A percentile compares a stretch with the other conserved stretches of the same genome.
These are phyloP conservation scores for Nannoperca australis DNA, from an alignment of 2,797 vertebrate species.

Conservation along the genomic window DNA sequence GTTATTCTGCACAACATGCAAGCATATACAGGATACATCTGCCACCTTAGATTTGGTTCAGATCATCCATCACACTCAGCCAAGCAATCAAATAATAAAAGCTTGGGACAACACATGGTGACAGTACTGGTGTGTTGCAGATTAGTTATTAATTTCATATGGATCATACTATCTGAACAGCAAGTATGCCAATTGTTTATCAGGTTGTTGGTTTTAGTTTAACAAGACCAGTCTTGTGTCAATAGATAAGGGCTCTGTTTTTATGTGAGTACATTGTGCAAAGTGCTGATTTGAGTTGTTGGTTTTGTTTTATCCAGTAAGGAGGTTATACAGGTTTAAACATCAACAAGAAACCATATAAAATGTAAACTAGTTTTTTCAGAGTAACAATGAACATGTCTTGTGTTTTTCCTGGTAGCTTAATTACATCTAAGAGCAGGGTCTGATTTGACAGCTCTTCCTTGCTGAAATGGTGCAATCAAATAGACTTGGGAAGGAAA, in stretches of 20 bases:
- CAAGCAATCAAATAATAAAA: neutral
- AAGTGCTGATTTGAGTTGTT: neutral
- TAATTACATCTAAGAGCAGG: neutral
- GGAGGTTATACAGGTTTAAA: neutral
- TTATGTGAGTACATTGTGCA: neutral
- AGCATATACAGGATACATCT: constrained; percentile 6
- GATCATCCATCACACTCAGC: constrained; percentile 7
- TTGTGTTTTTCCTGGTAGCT: neutral
- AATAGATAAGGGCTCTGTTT: neutral
- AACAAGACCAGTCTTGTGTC: neutral
- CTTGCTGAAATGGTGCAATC: neutral
- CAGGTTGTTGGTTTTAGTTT: neutral
- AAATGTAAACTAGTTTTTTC: neutral
- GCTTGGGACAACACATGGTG: constrained; percentile 5
- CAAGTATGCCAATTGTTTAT: neutral
- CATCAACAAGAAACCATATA: neutral
- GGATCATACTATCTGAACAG: neutral
- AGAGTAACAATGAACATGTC: neutral
- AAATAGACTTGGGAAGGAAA: neutral
- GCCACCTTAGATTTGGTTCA: constrained; percentile 12
- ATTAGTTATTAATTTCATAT: constrained; percentile 5
- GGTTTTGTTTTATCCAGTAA: neutral
- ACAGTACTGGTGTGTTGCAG: constrained; percentile 9
- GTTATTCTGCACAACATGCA: constrained; percentile 8
- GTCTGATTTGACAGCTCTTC: neutral